phyloP scores from a whole-genome alignment of 2,888 invertebrate genomes.

The Hirtodrosophila trivittata region DNA sequence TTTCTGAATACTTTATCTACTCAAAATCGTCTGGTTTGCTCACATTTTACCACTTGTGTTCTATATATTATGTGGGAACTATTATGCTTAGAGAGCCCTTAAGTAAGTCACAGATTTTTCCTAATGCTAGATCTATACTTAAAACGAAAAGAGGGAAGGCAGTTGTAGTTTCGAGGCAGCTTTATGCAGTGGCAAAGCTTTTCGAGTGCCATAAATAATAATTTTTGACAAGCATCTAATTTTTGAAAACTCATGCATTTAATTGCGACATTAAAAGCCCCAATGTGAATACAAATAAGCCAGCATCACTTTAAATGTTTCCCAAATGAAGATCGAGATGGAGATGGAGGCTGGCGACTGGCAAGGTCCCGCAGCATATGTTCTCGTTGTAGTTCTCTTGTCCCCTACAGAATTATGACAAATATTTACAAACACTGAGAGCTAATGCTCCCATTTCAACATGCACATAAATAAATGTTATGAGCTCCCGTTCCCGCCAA shows the following conservation, averaged over 20 bases:
- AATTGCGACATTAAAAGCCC: constrained; percentile 79
- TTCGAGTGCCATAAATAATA: constrained; percentile 71
- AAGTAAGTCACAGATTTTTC: constrained; percentile 47
- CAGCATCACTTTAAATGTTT: constrained; percentile 30
- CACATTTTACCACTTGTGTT: not conserved
- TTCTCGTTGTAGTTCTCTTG: constrained; percentile 15
- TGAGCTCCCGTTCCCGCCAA: constrained; percentile 48
- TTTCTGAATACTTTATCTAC: too few species aligned
- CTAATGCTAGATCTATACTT: constrained; percentile 4
- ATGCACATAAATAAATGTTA: constrained; percentile 79
- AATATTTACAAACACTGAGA: constrained; percentile 78
- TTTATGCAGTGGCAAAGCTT: constrained; percentile 46
- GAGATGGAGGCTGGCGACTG: not conserved
- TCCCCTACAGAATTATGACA: constrained; percentile 69
- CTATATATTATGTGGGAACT: constrained; percentile 41
- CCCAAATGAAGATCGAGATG: constrained; percentile 14
- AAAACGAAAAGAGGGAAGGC: not conserved
- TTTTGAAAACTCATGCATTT: constrained; percentile 77
- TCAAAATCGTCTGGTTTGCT: too few species aligned
- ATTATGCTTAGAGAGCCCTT: not conserved
- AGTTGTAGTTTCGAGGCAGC: constrained; percentile 11
- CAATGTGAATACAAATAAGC: constrained; percentile 42
- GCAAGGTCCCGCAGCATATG: constrained; percentile 40
- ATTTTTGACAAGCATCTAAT: constrained; percentile 80
- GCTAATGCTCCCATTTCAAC: constrained; percentile 81